Conservation (phyloP, 1,140 invertebrate genomes). For the Zaprionus capensis region DNA sequence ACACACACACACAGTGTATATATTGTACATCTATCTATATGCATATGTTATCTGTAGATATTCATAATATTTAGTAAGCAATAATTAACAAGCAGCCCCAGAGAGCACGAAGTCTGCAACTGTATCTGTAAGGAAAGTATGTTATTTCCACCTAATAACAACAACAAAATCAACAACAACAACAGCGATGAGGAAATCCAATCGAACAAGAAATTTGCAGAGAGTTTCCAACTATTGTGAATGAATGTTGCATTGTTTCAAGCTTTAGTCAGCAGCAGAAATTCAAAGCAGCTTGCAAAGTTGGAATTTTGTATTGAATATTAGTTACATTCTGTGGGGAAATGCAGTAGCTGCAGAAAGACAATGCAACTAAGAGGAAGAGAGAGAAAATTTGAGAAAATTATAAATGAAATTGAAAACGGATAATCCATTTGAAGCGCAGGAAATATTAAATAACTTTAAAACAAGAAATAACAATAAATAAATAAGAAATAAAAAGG, state of each 20-base stretch:
- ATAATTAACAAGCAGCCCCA: not conserved
- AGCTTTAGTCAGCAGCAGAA: not conserved
- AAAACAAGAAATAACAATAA: not conserved
- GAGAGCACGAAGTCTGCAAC: not conserved
- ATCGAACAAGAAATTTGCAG: not conserved
- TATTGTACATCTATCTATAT: not conserved
- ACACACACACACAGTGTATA: not conserved
- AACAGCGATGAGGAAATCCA: too few species aligned
- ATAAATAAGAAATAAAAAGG: too few species aligned
- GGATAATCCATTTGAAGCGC: not conserved
- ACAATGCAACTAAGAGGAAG: not conserved
- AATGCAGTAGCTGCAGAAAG: not conserved
- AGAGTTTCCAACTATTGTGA: not conserved
- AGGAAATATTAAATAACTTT: not conserved
- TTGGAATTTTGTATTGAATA: conserved; percentile 4
- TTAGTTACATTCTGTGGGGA: conserved; percentile 2
- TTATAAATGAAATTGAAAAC: not conserved
- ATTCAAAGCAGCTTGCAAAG: conserved; percentile 3
- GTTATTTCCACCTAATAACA: not conserved
- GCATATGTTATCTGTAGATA: not conserved
- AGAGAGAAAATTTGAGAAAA: not conserved
- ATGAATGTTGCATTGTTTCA: conserved; percentile 4
- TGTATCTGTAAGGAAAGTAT: not conserved
- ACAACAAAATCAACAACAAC: not conserved
- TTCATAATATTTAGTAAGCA: conserved; percentile 5